These are phyloP conservation scores for Hyaena hyaena DNA, from an alignment of 2,113 vertebrate genomes.

Conservation along the genomic window DNA sequence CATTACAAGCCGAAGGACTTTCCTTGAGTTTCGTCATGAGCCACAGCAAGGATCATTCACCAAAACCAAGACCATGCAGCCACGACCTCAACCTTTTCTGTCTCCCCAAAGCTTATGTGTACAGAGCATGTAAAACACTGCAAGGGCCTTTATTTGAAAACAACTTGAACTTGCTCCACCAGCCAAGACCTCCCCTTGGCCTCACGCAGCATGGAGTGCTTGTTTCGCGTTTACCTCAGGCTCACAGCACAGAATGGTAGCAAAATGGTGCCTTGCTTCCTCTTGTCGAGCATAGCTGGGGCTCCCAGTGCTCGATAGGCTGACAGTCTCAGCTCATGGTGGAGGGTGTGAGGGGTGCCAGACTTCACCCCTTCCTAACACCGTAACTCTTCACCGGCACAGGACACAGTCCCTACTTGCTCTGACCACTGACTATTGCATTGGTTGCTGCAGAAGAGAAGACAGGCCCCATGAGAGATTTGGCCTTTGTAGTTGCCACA, in stretches of 20 bases:
- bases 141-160: not conserved
- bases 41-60: not conserved
- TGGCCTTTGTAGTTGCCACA: not conserved
- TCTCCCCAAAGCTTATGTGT: not conserved
- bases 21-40: not conserved
- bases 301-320: not conserved
- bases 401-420: rapidly evolving
- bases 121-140: not conserved
- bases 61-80: not conserved
- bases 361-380: not conserved
- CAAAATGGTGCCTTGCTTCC: not conserved
- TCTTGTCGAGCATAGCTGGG: not conserved
- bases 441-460: not conserved
- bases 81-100: not conserved
- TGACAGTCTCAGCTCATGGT: not conserved
- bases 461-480: rapidly evolving
- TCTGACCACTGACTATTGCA: not conserved
- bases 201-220: rapidly evolving
- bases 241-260: no score
- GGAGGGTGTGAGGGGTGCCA: not conserved
- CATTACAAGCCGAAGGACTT: not conserved
- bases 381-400: not conserved
- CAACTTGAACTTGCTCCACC: not conserved
- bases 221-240: not conserved
- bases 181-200: not conserved